Base-by-base conservation (phyloP, 2,888 invertebrate genomes). In the Seladonia tumulorum region DNA sequence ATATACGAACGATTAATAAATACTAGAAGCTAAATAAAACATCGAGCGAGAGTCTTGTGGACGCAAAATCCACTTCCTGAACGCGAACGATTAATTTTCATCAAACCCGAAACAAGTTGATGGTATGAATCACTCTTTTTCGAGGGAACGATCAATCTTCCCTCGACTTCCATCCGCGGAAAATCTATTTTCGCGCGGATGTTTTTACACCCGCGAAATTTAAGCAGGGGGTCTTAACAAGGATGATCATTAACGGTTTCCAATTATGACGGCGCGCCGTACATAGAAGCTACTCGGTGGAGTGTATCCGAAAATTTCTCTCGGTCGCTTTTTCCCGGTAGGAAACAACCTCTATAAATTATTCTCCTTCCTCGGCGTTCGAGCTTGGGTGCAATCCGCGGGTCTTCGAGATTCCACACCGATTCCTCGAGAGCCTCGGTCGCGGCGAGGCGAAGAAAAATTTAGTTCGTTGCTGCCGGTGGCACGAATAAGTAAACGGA, bases 311-410 rank as follows among this genome's bases (percentile, higher is more conserved):
- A 75, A 75, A 39, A 45, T 60, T 47, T 42, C 39, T 12, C 1
- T 12, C 14, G 7, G 5, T 16, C 7, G 16, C 16, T 14, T 70
- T 70, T 63, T 35, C 18, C 35, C 3, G 35, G n/a, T 1, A 18
- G 49, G 57, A 22, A 74, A 45, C 39, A n/a, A n/a, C n/a, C 76
- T 71, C 82, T 70, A 82, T 85, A 74, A 81, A 85, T 87, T 85
- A 85, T 57, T n/a, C 57, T 60, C 25, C 35, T 63, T 76, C 16
- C 63, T 76, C 70, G 81, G 47, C 60, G 47, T 53, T 63, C 66
- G 45, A 78, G 60, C 42, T 42, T 42, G 73, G 73, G 63, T 42
- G 76, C 42, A 79, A 81, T 81, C 79, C 79, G 76, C 72, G 60
- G 10, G 57, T 74, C 77, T 49, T 7, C 66, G 42, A 60, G 35